phyloP scores from a whole-genome alignment of 2,888 invertebrate species.

The Gastrophysa polygoni region DNA sequence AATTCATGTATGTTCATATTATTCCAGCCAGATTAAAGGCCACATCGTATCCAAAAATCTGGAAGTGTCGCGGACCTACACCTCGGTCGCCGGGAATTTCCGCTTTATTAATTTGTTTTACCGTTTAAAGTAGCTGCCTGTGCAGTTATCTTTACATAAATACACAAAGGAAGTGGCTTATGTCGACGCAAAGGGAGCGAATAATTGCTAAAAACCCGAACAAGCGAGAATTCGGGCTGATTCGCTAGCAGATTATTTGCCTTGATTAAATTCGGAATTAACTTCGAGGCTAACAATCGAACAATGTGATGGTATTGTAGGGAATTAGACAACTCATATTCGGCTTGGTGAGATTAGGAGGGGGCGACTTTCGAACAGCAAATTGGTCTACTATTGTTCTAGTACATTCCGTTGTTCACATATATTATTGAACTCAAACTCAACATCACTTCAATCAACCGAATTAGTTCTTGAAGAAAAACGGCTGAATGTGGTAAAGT shows the following conservation, averaged over 20 bases:
- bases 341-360: neutral
- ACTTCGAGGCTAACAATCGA: slow-evolving; percentile 16
- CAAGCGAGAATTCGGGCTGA: neutral
- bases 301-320: slow-evolving; percentile 26
- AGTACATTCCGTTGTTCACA: neutral
- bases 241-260: slow-evolving; percentile 23
- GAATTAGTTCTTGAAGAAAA: too few relatives aligned
- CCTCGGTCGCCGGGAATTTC: slow-evolving; percentile 14
- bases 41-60: neutral
- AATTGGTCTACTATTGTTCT: neutral
- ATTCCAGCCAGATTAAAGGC: slow-evolving; percentile 12
- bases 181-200: slow-evolving; percentile 19
- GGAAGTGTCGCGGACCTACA: neutral
- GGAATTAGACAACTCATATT: slow-evolving; percentile 18
- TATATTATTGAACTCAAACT: too few relatives aligned
- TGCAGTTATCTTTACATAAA: slow-evolving; percentile 28
- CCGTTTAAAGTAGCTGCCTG: slow-evolving; percentile 23
- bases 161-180: slow-evolving; percentile 33
- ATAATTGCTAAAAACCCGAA: slow-evolving; percentile 30
- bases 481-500: too few relatives aligned
- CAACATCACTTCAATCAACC: too few relatives aligned
- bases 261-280: slow-evolving; percentile 30
- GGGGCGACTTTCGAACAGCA: neutral
- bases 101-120: slow-evolving; percentile 34
- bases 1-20: slow-evolving; percentile 7